Conservation (phyloP, 2,797 vertebrate species). For the Coranthus polyacanthus region DNA sequence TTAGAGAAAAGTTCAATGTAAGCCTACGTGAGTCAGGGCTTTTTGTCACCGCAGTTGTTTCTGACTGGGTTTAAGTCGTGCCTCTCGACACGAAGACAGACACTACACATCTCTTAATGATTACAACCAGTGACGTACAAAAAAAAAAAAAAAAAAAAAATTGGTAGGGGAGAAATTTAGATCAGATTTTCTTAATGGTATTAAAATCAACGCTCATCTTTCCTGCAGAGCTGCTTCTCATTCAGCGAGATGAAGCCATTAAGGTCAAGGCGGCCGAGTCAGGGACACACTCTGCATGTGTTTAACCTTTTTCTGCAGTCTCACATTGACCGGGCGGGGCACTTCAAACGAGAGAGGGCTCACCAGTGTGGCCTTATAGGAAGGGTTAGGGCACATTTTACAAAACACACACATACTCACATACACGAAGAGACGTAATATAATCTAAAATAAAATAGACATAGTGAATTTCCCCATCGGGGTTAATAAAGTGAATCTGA, state of each 20-base stretch:
- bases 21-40: too few relatives aligned
- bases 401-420: not conserved
- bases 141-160: too few relatives aligned
- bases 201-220: conserved; percentile 26
- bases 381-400: conserved; percentile 17
- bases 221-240: conserved; percentile 43
- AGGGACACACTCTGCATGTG: conserved; percentile 54
- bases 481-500: too few relatives aligned
- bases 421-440: too few relatives aligned
- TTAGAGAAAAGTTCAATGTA: too few relatives aligned
- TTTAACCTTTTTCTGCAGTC: conserved; percentile 65
- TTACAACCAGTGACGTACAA: conserved; percentile 9
- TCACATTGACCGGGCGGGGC: conserved; percentile 36
- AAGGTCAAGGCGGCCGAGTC: conserved; percentile 45
- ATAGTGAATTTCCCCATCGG: too few relatives aligned
- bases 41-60: too few relatives aligned
- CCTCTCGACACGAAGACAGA: not conserved
- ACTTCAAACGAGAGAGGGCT: conserved; percentile 41
- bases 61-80: too few relatives aligned
- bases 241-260: conserved; percentile 46
- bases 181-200: conserved; percentile 8
- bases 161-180: conserved; percentile 5
- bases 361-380: conserved; percentile 23
- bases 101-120: not conserved
- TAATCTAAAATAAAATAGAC: too few relatives aligned